Base-by-base conservation (phyloP, 1,140 invertebrate genomes). In the Drosophila obscura region DNA sequence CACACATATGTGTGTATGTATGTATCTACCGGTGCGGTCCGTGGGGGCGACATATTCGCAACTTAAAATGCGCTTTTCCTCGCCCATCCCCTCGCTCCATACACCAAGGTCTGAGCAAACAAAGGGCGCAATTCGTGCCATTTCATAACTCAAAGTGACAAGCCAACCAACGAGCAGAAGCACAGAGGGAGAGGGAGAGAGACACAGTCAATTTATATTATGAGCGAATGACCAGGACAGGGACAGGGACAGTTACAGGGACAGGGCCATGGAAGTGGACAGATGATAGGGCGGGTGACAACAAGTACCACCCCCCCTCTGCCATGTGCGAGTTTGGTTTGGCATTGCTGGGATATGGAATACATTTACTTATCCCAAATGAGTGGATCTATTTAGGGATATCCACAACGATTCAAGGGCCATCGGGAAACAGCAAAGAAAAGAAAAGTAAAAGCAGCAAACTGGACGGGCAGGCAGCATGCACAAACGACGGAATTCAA, bases 101-200 rank as follows among this genome's bases (percentile, higher is more conserved):
- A 19, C 31, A 3, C 0, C 31, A 44, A 46, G 39, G 44, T 46
- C 19, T 63, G 59, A 15, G 50, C 26, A n/a, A n/a, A 26, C 22
- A 16, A 28, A 39, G 35, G 11, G 58, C 41, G 50, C 64, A 44
- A 61, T 69, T 62, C 24, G 31, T 55, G 57, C 35, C 43, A 71
- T 81, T 85, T 81, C 77, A 78, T 81, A 85, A 78, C 73, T 72
- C 82, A 87, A 75, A 61, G 53, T 74, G 81, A 80, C 73, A 73
- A 53, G 58, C 53, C 48, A 39, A 59, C 50, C 57, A 53, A 8
- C 6, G 52, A 16, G n/a, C 11, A 52, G n/a, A 24, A 0, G 6
- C 16, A 11, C 19, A 19, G 19, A 19, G 19, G 19, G 19, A 19
- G 28, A 22, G 26, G 5, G 22, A 15, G 31, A 48, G 43, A 45